A percentile compares a stretch with the other conserved stretches of the same genome.
These are phyloP conservation scores for Gymnogyps californianus DNA, from an alignment of 2,113 vertebrate species.

Conservation along the genomic window DNA sequence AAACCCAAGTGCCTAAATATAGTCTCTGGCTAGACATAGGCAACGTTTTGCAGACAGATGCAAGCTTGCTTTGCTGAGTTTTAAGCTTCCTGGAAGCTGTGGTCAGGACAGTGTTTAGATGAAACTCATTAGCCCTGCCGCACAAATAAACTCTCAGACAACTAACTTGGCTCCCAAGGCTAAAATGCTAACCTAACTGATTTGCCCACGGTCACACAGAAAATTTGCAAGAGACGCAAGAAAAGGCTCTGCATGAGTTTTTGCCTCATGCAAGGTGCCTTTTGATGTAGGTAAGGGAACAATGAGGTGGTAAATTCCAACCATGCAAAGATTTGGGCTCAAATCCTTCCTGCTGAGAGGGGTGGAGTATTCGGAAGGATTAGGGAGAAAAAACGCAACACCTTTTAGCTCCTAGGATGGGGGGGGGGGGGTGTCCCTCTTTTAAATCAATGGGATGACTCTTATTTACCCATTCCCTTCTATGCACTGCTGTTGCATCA, in stretches of 20 bases:
- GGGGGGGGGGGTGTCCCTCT: not conserved
- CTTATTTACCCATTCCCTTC: not conserved
- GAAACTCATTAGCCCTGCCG: not conserved
- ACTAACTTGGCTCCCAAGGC: not conserved
- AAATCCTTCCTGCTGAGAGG: not conserved
- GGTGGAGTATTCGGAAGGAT: not conserved
- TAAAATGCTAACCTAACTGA: not conserved
- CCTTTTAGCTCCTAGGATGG: not conserved
- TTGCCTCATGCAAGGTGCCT: not conserved
- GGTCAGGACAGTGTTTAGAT: constrained; percentile 5
- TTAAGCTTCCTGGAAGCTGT: constrained; percentile 19
- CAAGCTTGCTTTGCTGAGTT: not conserved
- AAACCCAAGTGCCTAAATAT: not conserved
- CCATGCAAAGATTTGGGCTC: not conserved
- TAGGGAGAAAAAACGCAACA: not conserved
- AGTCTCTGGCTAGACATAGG: not conserved
- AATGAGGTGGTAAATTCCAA: not conserved
- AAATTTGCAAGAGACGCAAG: not conserved
- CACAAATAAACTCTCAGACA: not conserved
- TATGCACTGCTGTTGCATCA: not conserved
- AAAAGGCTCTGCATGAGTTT: not conserved
- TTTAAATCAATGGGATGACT: not conserved
- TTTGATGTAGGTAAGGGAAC: not conserved
- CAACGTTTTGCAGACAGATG: constrained; percentile 6
- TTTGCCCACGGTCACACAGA: not conserved